Evolutionary conservation across 2,888 invertebrate species (phyloP), one percentile per base, ranked within the genome.

Genomic region (Drosophila pegasa): DNA sequence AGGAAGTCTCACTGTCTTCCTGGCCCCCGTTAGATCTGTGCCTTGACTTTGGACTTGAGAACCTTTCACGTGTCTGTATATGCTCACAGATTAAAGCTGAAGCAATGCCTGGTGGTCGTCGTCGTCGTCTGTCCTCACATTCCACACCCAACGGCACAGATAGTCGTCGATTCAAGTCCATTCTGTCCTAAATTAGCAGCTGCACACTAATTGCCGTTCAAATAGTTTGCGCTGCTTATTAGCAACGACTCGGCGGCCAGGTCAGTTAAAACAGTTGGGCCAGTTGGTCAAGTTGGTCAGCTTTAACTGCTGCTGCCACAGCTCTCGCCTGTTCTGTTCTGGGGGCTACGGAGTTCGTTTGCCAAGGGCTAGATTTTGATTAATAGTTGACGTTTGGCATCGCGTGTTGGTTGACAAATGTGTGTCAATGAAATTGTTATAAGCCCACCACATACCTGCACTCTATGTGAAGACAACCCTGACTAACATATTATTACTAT

Each of bases 161-260:
- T 61, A 73, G 51, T 40, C 50, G 51, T 31, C 40, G 35, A 41
- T 43, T 47, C 57, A 68, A 58, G 73, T 79, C 71, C 67, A 71
- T 27, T 60, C 85, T 87, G 81, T 83, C 87, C 89, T 84, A 78
- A 87, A 87, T 88, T 85, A 88, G 68, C 89, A 76, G 64, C 70
- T 66, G 41, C 45, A 27, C 61, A 72, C 75, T 85, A 85, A 85
- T 88, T 87, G 78, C 27, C 52, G 75, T 63, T 52, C 87, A 85
- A 88, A 88, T 68, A 71, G 78, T 80, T 84, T 65, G 59, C 51
- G 14, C 66, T 54, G 59, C 52, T 78, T 59, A 61, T 78, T 82
- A 75, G 58, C 73, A 69, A 55, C 71, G 65, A 14, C 65, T 43
- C 59, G 59, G 41, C 69, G 25, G 54, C 60, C 63, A 58, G 55